Percentiles rank a stretch among this genome's conserved stretches.
Conservation (phyloP, 2,888 invertebrate genomes). For the Antitype chi region DNA sequence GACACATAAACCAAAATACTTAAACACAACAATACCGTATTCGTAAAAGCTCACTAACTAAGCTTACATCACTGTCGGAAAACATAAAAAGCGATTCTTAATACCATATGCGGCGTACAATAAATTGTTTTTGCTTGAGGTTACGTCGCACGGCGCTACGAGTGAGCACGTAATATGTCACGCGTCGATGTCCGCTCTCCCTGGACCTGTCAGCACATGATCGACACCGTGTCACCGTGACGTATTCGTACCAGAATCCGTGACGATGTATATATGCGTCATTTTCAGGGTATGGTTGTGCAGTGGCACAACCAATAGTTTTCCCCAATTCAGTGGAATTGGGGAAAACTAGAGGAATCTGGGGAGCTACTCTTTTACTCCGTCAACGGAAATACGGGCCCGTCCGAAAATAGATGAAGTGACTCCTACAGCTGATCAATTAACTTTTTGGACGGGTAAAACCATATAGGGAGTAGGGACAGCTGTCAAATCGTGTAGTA, state of each 20-base stretch:
- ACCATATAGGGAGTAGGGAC: too few species aligned
- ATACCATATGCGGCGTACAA: constrained; percentile 14
- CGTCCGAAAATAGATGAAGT: too few species aligned
- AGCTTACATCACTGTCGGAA: constrained; percentile 46
- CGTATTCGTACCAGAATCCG: constrained; percentile 14
- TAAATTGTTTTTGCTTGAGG: constrained; percentile 35
- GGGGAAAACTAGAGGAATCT: neutral
- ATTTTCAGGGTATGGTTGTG: constrained; percentile 7
- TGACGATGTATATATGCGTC: constrained; percentile 15
- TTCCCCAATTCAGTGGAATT: neutral
- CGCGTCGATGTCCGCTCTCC: constrained; percentile 25
- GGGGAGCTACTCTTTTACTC: too few species aligned
- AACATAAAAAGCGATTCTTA: constrained; percentile 51
- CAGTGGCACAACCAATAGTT: too few species aligned
- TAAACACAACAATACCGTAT: constrained; percentile 4
- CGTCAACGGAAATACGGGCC: too few species aligned
- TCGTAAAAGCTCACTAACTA: neutral
- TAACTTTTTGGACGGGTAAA: too few species aligned
- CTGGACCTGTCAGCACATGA: constrained; percentile 30
- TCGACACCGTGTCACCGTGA: constrained; percentile 20
- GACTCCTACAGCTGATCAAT: too few species aligned
- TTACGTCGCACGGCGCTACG: constrained; percentile 10
- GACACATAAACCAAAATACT: constrained; percentile 18
- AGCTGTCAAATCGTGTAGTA: too few species aligned
- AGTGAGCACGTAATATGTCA: constrained; percentile 55